Evolutionary conservation across 2,797 vertebrate species (phyloP).

Genomic region (Australoheros facetus): DNA sequence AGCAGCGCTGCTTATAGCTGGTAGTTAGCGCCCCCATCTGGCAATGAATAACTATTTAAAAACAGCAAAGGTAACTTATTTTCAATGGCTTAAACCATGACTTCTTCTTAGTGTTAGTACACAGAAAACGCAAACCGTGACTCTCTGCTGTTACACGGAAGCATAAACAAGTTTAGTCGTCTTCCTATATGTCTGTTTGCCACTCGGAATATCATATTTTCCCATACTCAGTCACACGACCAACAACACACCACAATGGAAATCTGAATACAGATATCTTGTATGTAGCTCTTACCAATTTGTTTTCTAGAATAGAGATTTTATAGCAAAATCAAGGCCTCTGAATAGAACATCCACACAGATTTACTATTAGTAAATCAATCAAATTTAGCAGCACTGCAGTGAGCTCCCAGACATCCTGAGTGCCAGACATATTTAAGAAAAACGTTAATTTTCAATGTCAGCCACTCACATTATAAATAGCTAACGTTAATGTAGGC

Average conservation of each 20-base stretch:
- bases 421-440: not conserved
- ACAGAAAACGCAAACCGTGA: not conserved
- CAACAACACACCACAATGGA: not conserved
- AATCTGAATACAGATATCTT: not conserved
- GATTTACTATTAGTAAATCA: not conserved
- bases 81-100: not conserved
- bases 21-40: constrained; percentile 67
- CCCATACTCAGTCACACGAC: not conserved
- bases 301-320: not conserved
- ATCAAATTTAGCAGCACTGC: not conserved
- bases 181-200: not conserved
- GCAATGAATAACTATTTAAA: constrained; percentile 19
- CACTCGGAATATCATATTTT: not conserved
- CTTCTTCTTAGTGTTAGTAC: not conserved
- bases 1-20: constrained; percentile 22
- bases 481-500: constrained; percentile 51
- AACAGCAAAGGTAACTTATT: constrained; percentile 29
- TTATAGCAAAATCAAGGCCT: not conserved
- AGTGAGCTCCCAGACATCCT: not conserved
- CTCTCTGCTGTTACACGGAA: not conserved
- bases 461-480: constrained; percentile 30
- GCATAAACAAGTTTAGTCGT: not conserved
- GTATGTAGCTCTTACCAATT: not conserved
- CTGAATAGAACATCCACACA: not conserved
- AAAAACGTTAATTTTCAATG: constrained; percentile 10